Evolutionary conservation across 2,797 vertebrate genomes (phyloP).

Genomic region (Sphenopsis melanotis): DNA sequence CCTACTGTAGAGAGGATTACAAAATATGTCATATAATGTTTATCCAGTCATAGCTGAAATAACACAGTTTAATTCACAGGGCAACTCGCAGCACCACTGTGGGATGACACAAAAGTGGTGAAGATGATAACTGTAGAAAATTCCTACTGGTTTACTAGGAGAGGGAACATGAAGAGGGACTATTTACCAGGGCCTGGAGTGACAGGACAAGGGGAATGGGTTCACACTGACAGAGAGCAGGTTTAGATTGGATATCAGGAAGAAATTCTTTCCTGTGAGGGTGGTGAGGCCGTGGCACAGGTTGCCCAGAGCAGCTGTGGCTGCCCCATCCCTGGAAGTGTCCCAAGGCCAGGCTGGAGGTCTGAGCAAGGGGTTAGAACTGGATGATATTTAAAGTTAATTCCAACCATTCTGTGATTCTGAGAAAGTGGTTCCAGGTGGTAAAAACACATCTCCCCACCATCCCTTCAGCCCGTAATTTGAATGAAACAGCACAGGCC

Average conservation of each 20-base stretch:
- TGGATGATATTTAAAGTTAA: background rate
- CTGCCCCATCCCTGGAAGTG: background rate
- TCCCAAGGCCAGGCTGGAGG: fast-evolving
- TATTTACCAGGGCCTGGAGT: background rate
- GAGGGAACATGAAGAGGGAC: background rate
- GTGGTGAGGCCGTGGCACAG: background rate
- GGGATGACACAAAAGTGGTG: background rate
- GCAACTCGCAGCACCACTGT: background rate
- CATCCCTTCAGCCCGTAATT: background rate
- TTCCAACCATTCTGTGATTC: background rate
- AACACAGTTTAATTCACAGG: background rate
- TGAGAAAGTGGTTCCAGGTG: background rate
- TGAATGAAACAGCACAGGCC: background rate
- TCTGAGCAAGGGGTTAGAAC: background rate
- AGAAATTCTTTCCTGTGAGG: background rate
- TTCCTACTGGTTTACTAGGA: background rate
- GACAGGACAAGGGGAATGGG: background rate
- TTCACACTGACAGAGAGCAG: background rate
- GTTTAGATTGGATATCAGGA: fast-evolving
- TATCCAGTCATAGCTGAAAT: background rate
- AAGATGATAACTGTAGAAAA: background rate
- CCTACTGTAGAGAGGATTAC: background rate
- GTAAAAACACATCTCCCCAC: background rate
- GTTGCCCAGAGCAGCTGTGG: background rate
- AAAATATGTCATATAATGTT: background rate